Evolutionary conservation across 2,113 vertebrate species (phyloP), one percentile per base, ranked within the genome.

Genomic region (Coturnix japonica): DNA sequence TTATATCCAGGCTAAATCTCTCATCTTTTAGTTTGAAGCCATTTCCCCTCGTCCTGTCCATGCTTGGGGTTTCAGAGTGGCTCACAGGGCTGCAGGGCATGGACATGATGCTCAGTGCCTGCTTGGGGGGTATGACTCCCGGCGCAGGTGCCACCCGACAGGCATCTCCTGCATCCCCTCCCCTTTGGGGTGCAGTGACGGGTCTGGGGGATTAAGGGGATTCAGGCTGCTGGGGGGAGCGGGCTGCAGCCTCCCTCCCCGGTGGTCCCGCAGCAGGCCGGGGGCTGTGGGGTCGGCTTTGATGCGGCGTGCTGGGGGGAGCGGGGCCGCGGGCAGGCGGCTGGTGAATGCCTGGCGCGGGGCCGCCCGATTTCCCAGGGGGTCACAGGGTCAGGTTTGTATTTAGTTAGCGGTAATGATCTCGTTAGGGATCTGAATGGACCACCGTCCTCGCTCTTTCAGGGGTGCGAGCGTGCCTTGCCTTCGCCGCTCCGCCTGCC

Each of bases 381-480:
- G 98, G 98, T 98, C 97, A 79, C 1, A 54, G 97, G 98, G 98
- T 98, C 97, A 97, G 98, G 97, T 98, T 98, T 98, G 98, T 98
- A 98, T 98, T 99, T 98, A 98, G 98, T 98, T 98, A 98, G 97
- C 95, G 92, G 98, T 98, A 98, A 98, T 98, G 98, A 98, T 98
- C 98, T 98, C 93, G 94, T 98, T 98, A 98, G 97, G 98, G 97
- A 97, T 98, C 98, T 98, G 98, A 98, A 98, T 97, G 97, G 98
- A 98, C 98, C 96, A 94, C 97, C 95, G 96, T 98, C 98, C 97
- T 98, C 98, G 98, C 98, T 97, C 97, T 98, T 98, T 98, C 97
- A 98, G 97, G 94, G 92, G 82, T 97, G 96, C 96, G 98, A 98
- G 98, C 97, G 85, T 98, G 98, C 97, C 97, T 98, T 95, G 97